phyloP scores from a whole-genome alignment of 2,888 invertebrate species.

The Nomada ferruginata region DNA sequence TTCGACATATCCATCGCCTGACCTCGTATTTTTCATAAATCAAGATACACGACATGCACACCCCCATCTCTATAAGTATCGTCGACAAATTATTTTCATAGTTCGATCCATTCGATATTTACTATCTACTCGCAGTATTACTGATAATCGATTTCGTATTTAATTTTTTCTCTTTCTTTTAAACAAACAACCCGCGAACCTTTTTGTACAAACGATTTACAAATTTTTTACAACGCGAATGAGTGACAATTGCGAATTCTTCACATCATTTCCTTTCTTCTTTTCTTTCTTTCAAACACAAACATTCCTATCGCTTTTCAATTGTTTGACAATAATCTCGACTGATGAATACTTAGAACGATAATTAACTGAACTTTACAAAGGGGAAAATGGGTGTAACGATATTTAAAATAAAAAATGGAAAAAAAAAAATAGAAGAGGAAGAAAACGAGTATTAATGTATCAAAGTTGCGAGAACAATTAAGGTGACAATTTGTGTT shows the following conservation, averaged over 20 bases:
- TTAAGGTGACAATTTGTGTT: conserved; percentile 19
- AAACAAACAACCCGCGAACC: not conserved
- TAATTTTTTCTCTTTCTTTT: not conserved
- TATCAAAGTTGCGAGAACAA: conserved; percentile 7
- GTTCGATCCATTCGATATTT: conserved; percentile 29
- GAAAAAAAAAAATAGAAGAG: conserved; percentile 1
- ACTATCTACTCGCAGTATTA: conserved; percentile 32
- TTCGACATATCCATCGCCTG: conserved; percentile 63
- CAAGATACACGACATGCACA: conserved; percentile 23
- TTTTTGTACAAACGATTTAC: conserved; percentile 25
- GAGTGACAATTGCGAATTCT: conserved; percentile 1
- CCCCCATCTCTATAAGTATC: conserved; percentile 27
- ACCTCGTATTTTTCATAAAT: conserved; percentile 68
- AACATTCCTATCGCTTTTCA: conserved; percentile 14
- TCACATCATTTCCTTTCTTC: conserved; percentile 7
- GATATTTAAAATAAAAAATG: not conserved
- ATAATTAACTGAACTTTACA: conserved; percentile 24
- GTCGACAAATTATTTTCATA: conserved; percentile 53
- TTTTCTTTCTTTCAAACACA: not conserved
- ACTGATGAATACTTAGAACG: conserved; percentile 28
- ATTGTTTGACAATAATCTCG: conserved; percentile 34
- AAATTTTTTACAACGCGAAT: conserved; percentile 24
- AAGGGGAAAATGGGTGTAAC: not conserved
- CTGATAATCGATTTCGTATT: not conserved
- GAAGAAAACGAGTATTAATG: conserved; percentile 17